phyloP scores from a whole-genome alignment of 2,888 invertebrate genomes.

The Phymatocera aterrima region DNA sequence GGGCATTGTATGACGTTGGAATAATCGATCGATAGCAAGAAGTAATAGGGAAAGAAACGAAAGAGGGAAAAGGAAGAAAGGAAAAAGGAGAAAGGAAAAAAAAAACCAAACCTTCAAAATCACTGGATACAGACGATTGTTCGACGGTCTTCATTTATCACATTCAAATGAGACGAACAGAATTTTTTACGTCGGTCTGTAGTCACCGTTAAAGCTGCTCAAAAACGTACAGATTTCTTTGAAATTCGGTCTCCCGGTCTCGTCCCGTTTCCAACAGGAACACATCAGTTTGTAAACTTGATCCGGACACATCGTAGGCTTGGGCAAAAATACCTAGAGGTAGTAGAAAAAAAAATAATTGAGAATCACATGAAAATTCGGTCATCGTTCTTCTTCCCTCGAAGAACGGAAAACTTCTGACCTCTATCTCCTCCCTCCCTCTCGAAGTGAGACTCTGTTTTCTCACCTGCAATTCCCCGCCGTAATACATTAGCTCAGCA shows the following conservation, averaged over 20 bases:
- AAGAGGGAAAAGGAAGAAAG: background rate
- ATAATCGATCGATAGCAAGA: conserved; percentile 55
- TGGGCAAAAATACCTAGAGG: conserved; percentile 79
- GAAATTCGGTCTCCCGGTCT: conserved; percentile 78
- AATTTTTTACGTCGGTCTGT: conserved; percentile 70
- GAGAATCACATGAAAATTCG: background rate
- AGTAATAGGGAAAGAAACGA: background rate
- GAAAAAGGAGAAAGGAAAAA: background rate
- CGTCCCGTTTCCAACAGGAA: conserved; percentile 82
- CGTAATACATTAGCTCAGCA: conserved; percentile 82
- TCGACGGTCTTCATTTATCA: conserved; percentile 58
- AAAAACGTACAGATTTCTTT: conserved; percentile 84
- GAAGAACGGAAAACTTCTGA: background rate
- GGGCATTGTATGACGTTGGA: no score
- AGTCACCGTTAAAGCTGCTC: conserved; percentile 79
- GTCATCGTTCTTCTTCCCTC: no score
- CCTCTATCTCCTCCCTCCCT: no score
- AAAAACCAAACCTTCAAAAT: background rate
- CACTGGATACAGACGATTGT: conserved; percentile 9
- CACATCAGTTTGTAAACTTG: conserved; percentile 87
- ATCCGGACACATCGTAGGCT: conserved; percentile 85
- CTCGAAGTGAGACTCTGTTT: no score
- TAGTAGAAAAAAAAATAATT: conserved; percentile 7
- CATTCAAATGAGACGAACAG: conserved; percentile 64
- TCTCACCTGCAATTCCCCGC: conserved; percentile 78